These are phyloP conservation scores for Rhodeus uyekii DNA, from an alignment of 2,797 vertebrate genomes.

Conservation along the genomic window DNA sequence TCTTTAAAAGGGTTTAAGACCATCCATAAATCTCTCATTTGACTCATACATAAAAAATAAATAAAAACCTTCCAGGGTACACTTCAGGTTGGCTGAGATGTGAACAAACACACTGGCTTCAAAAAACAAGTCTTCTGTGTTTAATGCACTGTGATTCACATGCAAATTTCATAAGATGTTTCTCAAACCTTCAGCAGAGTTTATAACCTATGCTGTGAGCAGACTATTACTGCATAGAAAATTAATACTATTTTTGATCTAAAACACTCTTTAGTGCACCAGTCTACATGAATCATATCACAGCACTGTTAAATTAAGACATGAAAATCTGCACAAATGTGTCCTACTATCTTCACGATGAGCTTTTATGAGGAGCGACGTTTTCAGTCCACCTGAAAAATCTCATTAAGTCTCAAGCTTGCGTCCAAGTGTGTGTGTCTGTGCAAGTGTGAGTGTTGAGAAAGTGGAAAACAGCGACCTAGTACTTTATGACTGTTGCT, in stretches of 20 bases:
- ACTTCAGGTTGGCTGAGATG: background rate
- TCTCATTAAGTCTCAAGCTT: slow-evolving; percentile 33
- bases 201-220: background rate
- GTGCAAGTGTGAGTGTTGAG: slow-evolving; percentile 17
- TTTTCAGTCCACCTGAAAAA: slow-evolving; percentile 11
- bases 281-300: slow-evolving; percentile 31
- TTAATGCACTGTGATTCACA: slow-evolving; percentile 46
- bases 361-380: slow-evolving; percentile 11
- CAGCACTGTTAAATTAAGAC: slow-evolving; percentile 56
- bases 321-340: background rate
- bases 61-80: background rate
- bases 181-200: slow-evolving; percentile 12
- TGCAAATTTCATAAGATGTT: slow-evolving; percentile 26
- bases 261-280: slow-evolving; percentile 28
- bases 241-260: background rate
- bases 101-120: background rate
- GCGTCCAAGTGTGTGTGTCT: slow-evolving; percentile 7
- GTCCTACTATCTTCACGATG: slow-evolving; percentile 15
- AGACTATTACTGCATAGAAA: slow-evolving; percentile 15
- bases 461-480: background rate
- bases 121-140: background rate
- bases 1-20: background rate
- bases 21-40: background rate
- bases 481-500: background rate
- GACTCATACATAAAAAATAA: background rate